Conservation (phyloP, 2,113 vertebrate genomes). For the Tinamus guttatus region DNA sequence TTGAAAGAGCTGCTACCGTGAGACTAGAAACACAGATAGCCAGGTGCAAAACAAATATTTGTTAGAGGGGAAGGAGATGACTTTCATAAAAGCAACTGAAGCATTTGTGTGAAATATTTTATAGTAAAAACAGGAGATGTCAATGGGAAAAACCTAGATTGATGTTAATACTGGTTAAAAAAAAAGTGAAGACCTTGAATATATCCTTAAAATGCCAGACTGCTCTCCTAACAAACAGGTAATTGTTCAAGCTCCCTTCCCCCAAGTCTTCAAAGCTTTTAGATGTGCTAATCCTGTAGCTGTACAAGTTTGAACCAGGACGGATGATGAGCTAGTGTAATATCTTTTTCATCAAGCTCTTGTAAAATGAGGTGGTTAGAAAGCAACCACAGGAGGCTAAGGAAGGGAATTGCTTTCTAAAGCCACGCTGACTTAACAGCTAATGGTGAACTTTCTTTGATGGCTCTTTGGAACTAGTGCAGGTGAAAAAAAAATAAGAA, state of each 20-base stretch:
- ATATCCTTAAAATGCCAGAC: not conserved
- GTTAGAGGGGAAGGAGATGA: not conserved
- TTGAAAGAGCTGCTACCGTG: not conserved
- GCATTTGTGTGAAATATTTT: fast-evolving
- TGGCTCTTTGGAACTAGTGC: not conserved
- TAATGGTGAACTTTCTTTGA: not conserved
- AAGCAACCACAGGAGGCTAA: not conserved
- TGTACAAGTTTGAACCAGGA: not conserved
- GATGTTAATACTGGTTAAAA: not conserved
- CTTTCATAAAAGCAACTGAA: not conserved
- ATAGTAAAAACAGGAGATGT: not conserved
- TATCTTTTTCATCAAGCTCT: not conserved
- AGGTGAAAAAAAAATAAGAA: conserved; percentile 47
- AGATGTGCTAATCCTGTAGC: not conserved
- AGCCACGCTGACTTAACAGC: not conserved
- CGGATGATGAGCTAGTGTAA: not conserved
- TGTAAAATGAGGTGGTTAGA: conserved; percentile 2
- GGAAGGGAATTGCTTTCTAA: not conserved
- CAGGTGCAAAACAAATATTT: not conserved
- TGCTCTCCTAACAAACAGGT: not conserved
- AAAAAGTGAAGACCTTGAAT: not conserved
- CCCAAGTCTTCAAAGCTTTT: not conserved
- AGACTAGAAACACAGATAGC: not conserved
- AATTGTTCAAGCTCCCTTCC: not conserved
- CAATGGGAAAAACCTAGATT: not conserved